Evolutionary conservation across 2,113 vertebrate genomes (phyloP), one percentile per base, ranked within the genome.

Genomic region (Tyrannus savana): DNA sequence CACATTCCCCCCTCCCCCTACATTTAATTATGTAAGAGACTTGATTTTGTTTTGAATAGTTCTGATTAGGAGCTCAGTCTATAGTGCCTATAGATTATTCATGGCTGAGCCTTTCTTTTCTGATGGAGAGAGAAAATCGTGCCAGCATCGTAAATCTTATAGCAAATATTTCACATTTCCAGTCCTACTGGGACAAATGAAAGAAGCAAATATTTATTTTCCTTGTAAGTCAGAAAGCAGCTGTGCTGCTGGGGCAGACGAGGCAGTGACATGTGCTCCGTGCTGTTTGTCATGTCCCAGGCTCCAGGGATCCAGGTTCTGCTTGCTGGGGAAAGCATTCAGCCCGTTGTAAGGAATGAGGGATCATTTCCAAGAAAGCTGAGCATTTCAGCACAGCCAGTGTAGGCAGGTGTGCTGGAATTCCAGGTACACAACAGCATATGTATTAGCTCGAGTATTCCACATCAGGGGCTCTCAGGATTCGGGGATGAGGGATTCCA

Each of bases 121-220:
- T 76, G 84, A 79, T 37, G 71, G 71, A 84, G 76, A 60, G 62
- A 67, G 62, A 56, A 93, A 92, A 94, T 91, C 59, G 52, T 88
- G 72, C 88, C 63, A n/a, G 77, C 64, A 35, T 78, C 21, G 9
- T 87, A 82, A 77, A 58, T 84, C 69, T 84, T 67, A 55, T 1
- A 22, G 80, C 71, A 90, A 91, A 76, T 68, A 94, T 88, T 96
- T 92, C 91, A 55, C 60, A 63, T 72, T 94, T 68, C 56, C n/a
- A 76, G 56, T n/a, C 64, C 89, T 84, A n/a, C 64, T 74, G 93
- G 66, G 84, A 82, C 55, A 82, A 93, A 80, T 44, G 66, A 82
- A 90, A 49, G 78, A 55, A 93, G 68, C 41, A 93, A 97, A 92
- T 86, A 88, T 80, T 91, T 84, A 19, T 87, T 84, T 89, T 77